Base-by-base conservation (phyloP, 2,113 vertebrate species). In the Crypturellus undulatus region DNA sequence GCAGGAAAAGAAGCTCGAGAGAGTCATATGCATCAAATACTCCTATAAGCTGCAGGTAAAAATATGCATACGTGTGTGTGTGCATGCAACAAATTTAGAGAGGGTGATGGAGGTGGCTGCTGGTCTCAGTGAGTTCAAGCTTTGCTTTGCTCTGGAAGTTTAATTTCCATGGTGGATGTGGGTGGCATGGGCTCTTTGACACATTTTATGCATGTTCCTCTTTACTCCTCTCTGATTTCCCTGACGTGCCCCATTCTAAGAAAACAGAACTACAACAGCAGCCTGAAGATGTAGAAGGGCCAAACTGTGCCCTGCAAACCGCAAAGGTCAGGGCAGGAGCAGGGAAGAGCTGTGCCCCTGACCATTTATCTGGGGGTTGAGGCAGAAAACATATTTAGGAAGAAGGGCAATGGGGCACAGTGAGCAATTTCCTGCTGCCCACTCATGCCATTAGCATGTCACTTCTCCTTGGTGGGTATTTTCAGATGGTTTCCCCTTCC, bases 371-470 rank as follows among this genome's bases (percentile, higher is more conserved):
- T 45, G 40, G 58, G 38, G 1, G 0, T 45, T 45, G 34, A 25
- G 21, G 54, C 15, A 43, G 45, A 59, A 68, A 71, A 63, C 65
- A 12, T 32, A 45, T 59, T 86, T 83, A 34, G 71, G 64, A 73
- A 77, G 40, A 54, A 4, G 9, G 12, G 24, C 65, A 80, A 79
- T 2, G 5, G 67, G 82, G 85, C 92, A 79, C 26, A 36, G 45
- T 75, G 80, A 89, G 80, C 93, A 94, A 96, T 59, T 88, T 75
- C 71, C 93, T 82, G 49, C 75, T 65, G 60, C 90, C 90, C 49
- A 90, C 76, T 67, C 60, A 22, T 67, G 30, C 22, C 20, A 84
- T 89, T 95, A 94, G 58, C 43, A 52, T 87, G 63, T 24, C 60
- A 45, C 73, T 83, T 93, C 62, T 91, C 58, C n/a, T 51, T 59